Evolutionary conservation across 1,140 invertebrate species (phyloP).

Genomic region (Callitettix versicolor): DNA sequence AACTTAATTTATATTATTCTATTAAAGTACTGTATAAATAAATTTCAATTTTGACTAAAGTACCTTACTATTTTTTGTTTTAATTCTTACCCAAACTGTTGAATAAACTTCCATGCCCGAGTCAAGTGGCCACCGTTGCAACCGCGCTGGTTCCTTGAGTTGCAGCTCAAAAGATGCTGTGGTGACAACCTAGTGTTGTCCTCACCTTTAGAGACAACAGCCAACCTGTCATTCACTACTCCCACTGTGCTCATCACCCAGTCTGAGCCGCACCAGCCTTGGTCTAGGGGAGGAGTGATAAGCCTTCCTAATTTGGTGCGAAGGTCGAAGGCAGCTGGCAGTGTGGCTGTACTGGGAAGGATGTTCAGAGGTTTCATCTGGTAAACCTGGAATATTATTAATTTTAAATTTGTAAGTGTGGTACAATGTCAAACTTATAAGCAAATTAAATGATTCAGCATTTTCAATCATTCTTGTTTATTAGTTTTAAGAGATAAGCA

Average conservation of each 20-base stretch:
- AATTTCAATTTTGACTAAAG: no score
- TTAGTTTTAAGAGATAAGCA: not conserved
- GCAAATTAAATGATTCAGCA: not conserved
- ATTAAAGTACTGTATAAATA: no score
- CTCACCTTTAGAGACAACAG: conserved; percentile 68
- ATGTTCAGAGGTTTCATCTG: conserved; percentile 56
- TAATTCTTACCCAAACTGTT: conserved; percentile 61
- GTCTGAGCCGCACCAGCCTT: conserved; percentile 81
- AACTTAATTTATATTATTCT: no score
- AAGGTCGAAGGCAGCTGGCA: conserved; percentile 64
- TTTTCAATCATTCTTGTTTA: no score
- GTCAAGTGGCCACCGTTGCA: conserved; percentile 83
- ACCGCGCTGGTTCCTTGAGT: conserved; percentile 59
- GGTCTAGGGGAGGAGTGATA: conserved; percentile 67
- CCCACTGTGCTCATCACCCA: conserved; percentile 83
- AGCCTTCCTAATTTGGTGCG: conserved; percentile 56
- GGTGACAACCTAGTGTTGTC: conserved; percentile 61
- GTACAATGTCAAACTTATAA: not conserved
- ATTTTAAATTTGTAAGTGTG: not conserved
- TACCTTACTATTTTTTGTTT: no score
- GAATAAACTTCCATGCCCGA: conserved; percentile 79
- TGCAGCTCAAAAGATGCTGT: conserved; percentile 79
- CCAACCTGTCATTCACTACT: conserved; percentile 67
- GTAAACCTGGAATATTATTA: conserved; percentile 37
- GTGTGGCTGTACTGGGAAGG: conserved; percentile 41